phyloP scores from a whole-genome alignment of 2,888 invertebrate genomes.

The Orgyia antiqua region DNA sequence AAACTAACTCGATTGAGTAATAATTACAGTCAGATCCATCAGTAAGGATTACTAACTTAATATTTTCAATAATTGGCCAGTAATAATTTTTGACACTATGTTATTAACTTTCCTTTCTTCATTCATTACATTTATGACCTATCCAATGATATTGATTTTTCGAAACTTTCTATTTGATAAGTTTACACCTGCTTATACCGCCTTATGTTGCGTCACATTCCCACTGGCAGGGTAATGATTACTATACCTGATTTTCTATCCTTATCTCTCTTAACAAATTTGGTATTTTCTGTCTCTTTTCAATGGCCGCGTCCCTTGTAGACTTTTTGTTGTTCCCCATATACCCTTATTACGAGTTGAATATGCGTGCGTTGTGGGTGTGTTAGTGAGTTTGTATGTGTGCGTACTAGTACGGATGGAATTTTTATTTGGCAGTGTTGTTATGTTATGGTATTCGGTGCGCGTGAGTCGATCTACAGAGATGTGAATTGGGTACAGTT shows the following conservation, averaged over 20 bases:
- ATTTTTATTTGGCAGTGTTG: conserved; percentile 44
- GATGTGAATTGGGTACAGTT: conserved; percentile 41
- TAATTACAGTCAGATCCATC: too few relatives aligned
- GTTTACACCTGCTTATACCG: conserved; percentile 63
- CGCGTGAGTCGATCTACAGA: conserved; percentile 38
- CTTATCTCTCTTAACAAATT: conserved; percentile 35
- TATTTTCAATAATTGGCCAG: too few relatives aligned
- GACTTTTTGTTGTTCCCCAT: conserved; percentile 60
- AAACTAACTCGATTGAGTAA: too few relatives aligned
- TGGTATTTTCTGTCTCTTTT: conserved; percentile 40
- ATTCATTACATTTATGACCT: conserved; percentile 58
- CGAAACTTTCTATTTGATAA: conserved; percentile 54
- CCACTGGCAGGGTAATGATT: conserved; percentile 61
- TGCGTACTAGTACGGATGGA: conserved; percentile 42
- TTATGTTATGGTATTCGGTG: conserved; percentile 43
- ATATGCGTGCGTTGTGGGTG: conserved; percentile 52
- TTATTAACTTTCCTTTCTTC: too few relatives aligned
- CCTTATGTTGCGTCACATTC: conserved; percentile 60
- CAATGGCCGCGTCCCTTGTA: conserved; percentile 47
- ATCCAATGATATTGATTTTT: conserved; percentile 53
- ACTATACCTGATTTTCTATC: conserved; percentile 54
- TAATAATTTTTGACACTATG: too few relatives aligned
- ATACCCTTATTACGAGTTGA: conserved; percentile 62
- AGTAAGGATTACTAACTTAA: too few relatives aligned
- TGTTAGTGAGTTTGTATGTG: conserved; percentile 40